Conservation (phyloP, 2,888 invertebrate species). For the Galerucella pusilla region DNA sequence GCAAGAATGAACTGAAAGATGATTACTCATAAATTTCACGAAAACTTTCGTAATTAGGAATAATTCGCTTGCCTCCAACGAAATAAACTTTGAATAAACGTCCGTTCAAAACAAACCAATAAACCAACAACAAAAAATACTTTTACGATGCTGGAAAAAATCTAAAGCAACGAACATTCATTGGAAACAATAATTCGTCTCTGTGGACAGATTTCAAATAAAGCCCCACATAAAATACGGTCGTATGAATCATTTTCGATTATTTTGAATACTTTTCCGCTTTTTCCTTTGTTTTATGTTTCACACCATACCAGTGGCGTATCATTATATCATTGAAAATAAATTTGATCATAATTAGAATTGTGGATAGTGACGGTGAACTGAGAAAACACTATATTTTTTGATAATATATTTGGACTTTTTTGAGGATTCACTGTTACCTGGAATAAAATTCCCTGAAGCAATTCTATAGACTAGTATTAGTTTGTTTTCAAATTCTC, state of each 20-base stretch:
- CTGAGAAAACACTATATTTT: too few species aligned
- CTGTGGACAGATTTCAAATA: slow-evolving; percentile 40
- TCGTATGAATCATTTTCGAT: slow-evolving; percentile 45
- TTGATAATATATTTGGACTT: too few species aligned
- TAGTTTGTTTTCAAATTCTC: too few species aligned
- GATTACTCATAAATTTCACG: not conserved
- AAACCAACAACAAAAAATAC: slow-evolving; percentile 23
- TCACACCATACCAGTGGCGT: slow-evolving; percentile 36
- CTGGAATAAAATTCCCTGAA: too few species aligned
- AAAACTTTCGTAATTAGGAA: slow-evolving; percentile 11
- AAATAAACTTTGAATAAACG: not conserved
- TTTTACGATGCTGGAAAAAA: slow-evolving; percentile 24
- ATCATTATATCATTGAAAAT: not conserved
- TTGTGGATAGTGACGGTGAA: too few species aligned
- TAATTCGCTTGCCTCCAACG: not conserved
- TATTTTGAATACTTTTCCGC: slow-evolving; percentile 44
- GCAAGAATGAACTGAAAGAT: too few species aligned
- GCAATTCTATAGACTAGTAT: too few species aligned
- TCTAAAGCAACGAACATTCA: slow-evolving; percentile 30
- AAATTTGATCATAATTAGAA: not conserved
- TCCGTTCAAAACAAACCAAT: slow-evolving; percentile 25
- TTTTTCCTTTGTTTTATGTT: slow-evolving; percentile 46
- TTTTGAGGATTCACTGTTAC: too few species aligned
- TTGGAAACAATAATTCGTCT: slow-evolving; percentile 33
- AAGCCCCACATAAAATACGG: slow-evolving; percentile 42